Percentiles rank a stretch among this genome's conserved stretches.
Evolutionary conservation across 2,113 vertebrate genomes (phyloP).

Genomic region (Gymnocephalus cernua): DNA sequence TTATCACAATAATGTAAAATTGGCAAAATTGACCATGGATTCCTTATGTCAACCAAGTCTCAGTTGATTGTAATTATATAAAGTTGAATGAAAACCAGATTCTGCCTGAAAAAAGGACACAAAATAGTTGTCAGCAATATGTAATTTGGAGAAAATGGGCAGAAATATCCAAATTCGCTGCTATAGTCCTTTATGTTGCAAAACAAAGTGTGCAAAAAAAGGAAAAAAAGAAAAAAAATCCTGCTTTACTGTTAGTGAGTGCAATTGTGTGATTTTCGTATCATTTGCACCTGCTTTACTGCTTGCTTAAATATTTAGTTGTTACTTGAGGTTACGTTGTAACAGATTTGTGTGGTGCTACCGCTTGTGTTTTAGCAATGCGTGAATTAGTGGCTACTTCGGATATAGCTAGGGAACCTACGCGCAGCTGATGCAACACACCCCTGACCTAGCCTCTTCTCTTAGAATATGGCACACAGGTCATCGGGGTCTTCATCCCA

Average conservation of each 20-base stretch:
- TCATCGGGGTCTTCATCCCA: conserved; percentile 56
- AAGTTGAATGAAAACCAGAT: not conserved
- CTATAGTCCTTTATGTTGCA: conserved; percentile 36
- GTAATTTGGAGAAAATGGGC: conserved; percentile 52
- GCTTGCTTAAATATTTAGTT: conserved; percentile 78
- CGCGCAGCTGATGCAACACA: conserved; percentile 72
- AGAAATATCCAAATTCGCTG: conserved; percentile 46
- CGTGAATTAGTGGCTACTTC: conserved; percentile 43
- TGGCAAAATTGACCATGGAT: not conserved
- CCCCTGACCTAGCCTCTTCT: conserved; percentile 54
- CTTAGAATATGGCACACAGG: conserved; percentile 49
- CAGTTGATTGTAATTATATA: conserved; percentile 5
- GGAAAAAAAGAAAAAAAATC: conserved; percentile 14
- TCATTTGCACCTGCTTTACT: conserved; percentile 80
- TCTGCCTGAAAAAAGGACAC: conserved; percentile 8
- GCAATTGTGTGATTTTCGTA: conserved; percentile 75
- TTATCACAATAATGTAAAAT: not conserved
- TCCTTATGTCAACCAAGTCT: not conserved
- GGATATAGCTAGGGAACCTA: conserved; percentile 66
- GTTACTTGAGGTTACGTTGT: conserved; percentile 68
- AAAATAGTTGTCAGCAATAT: not conserved
- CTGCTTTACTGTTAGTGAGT: conserved; percentile 75
- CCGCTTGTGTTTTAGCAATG: conserved; percentile 73
- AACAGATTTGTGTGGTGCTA: conserved; percentile 66
- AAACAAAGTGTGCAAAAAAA: conserved; percentile 32